Evolutionary conservation across 1,140 invertebrate genomes (phyloP), one percentile per base, ranked within the genome.

Genomic region (Gryllus bimaculatus): DNA sequence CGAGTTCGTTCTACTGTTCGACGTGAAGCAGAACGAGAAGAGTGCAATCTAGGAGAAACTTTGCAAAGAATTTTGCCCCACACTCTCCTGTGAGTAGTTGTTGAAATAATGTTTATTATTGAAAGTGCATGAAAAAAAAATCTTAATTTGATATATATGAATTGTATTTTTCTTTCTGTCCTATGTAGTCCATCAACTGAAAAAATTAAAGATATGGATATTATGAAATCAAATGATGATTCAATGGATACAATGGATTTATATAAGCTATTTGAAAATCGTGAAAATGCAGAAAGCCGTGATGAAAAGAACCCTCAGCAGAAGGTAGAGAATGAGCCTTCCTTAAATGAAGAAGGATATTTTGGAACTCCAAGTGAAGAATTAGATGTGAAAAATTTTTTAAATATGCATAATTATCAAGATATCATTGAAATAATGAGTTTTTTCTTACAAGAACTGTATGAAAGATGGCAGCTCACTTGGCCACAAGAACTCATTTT

Each of bases 351-450:
- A 79, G 85, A 85, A 49, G 79, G 84, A 75, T 93, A 93, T 85
- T 93, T 94, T 86, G 90, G 88, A 21, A 88, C 89, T 21, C 88
- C 91, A 47, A 82, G 84, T 48, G 93, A 94, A 88, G 87, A 84
- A 76, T 84, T 84, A 18, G 91, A 93, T 83, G 90, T 93, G 0
- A 86, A 89, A 80, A 83, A 86, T 73, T 93, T 93, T 82, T 89
- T 93, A n/a, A 47, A 82, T 86, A 85, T 49, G 86, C 88, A 83
- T 86, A 90, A 76, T 85, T 84, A 79, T 81, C 83, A 26, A 85
- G 86, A 92, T 85, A 88, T 92, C 10, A 89, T 92, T 83, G 88
- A 90, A 74, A 86, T 92, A 77, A 83, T 93, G 12, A 89, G 89
- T 73, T 88, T 89, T 66, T 90, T 88, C 82, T 86, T 91, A 7